Evolutionary conservation across 2,113 vertebrate species (phyloP).

Genomic region (Chitala chitala): DNA sequence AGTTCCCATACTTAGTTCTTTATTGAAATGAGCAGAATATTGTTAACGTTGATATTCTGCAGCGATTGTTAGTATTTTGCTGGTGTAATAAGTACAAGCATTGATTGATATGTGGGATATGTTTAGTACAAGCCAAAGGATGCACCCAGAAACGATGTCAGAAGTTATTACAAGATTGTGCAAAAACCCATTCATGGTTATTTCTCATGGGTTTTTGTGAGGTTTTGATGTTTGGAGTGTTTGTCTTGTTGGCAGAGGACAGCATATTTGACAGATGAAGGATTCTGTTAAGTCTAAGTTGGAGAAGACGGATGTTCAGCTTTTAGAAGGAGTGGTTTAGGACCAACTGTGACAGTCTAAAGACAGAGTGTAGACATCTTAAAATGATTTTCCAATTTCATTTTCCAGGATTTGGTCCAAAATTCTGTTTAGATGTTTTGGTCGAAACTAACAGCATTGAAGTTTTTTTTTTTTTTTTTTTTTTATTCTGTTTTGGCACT

Average conservation of each 20-base stretch:
- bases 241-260: neutral
- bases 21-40: no score
- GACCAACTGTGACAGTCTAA: neutral
- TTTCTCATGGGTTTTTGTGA: neutral
- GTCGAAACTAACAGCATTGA: neutral
- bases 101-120: neutral
- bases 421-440: neutral
- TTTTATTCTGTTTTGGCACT: neutral
- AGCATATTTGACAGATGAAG: neutral
- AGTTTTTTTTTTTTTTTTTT: neutral
- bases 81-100: no score
- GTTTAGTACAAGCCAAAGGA: neutral
- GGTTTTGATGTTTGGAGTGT: neutral
- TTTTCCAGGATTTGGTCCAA: neutral
- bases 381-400: neutral
- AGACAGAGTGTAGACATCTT: neutral
- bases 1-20: no score
- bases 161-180: neutral
- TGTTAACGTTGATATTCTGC: no score
- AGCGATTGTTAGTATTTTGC: no score
- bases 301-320: neutral
- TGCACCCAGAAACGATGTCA: neutral
- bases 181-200: neutral
- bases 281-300: constrained; percentile 5
- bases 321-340: neutral